Percentiles rank a stretch among this genome's conserved stretches.
These are phyloP conservation scores for Prionailurus bengalensis DNA, from an alignment of 2,113 vertebrate species.

Conservation along the genomic window DNA sequence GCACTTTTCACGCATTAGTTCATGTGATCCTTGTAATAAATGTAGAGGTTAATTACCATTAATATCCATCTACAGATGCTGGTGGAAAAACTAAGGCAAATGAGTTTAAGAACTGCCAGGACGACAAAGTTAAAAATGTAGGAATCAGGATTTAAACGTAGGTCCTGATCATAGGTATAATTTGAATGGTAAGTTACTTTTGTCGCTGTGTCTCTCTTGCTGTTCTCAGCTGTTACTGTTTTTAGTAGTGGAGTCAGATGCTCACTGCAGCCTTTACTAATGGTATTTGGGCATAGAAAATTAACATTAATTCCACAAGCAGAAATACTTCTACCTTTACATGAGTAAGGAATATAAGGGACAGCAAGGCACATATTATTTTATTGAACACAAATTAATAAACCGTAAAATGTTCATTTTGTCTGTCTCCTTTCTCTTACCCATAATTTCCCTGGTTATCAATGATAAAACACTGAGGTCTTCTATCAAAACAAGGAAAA, in stretches of 20 bases:
- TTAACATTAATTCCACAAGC: background rate
- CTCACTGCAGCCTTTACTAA: background rate
- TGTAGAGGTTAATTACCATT: background rate
- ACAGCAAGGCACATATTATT: background rate
- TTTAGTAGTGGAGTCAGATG: background rate
- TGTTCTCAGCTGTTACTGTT: background rate
- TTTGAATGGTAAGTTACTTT: background rate
- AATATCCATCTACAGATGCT: background rate
- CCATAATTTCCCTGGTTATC: background rate
- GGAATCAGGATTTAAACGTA: background rate
- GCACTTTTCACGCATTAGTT: background rate
- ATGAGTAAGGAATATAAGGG: background rate
- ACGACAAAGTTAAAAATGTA: background rate
- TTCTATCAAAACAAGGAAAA: background rate
- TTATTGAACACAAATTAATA: constrained; percentile 18
- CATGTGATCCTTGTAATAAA: background rate
- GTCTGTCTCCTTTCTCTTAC: background rate
- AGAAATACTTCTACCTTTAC: background rate
- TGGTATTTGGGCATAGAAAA: background rate
- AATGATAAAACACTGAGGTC: background rate
- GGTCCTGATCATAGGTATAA: background rate
- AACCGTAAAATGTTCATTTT: background rate
- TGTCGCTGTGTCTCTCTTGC: background rate
- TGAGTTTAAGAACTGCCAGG: background rate
- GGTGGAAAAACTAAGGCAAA: background rate